Conservation (phyloP, 2,113 vertebrate species). For the Vimba vimba region DNA sequence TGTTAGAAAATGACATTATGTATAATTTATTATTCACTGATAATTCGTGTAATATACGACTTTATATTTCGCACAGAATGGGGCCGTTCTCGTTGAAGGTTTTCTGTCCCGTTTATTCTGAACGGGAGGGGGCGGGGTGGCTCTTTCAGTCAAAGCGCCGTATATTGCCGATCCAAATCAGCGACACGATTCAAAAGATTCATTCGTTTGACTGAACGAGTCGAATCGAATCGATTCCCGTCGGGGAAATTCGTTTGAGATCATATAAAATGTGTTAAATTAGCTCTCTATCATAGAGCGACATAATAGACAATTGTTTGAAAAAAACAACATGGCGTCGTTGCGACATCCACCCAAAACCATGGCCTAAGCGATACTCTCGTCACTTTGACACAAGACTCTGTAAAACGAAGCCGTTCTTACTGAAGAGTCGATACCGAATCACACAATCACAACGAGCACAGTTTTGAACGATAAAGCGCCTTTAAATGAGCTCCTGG, state of each 20-base stretch:
- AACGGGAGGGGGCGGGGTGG: not conserved
- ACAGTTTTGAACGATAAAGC: not conserved
- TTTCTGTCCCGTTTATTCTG: not conserved
- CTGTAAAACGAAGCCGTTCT: conserved; percentile 1
- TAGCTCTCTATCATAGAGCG: not conserved
- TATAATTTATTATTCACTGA: no score
- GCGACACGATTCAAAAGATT: conserved; percentile 42
- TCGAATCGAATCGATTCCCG: conserved; percentile 29
- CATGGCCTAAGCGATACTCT: not conserved
- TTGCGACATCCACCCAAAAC: conserved; percentile 9
- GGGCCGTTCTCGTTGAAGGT: not conserved
- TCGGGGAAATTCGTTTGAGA: not conserved
- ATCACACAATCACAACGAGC: not conserved
- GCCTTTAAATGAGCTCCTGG: not conserved
- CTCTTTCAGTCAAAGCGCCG: not conserved
- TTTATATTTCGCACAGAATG: not conserved
- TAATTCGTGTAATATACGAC: not conserved
- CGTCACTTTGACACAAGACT: not conserved
- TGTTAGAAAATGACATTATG: not conserved
- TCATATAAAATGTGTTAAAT: not conserved
- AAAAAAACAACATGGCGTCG: conserved; percentile 36
- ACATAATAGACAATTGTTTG: conserved; percentile 6
- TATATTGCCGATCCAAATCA: conserved; percentile 40
- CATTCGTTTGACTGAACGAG: conserved; percentile 34
- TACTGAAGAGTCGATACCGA: not conserved